phyloP scores from a whole-genome alignment of 2,797 vertebrate genomes.

The Acestrorhynchus altus region DNA sequence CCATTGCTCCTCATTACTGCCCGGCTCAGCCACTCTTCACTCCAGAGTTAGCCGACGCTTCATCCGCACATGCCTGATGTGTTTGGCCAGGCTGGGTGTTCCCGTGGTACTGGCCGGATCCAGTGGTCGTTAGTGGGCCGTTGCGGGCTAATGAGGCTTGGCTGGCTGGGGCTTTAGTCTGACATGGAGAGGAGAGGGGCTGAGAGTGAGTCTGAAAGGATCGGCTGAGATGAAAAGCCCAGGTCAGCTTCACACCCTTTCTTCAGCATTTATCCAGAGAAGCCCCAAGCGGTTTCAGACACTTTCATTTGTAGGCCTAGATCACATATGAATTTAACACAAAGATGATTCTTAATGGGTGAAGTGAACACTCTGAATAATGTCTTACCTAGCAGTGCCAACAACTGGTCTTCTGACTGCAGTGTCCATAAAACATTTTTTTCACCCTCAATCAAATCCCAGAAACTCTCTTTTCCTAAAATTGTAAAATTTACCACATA shows the following conservation, averaged over 20 bases:
- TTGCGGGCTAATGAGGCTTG: slow-evolving; percentile 58
- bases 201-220: slow-evolving; percentile 16
- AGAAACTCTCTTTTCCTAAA: too few relatives aligned
- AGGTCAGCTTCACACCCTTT: not conserved
- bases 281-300: not conserved
- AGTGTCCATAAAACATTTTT: too few relatives aligned
- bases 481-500: too few relatives aligned
- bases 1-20: slow-evolving; percentile 80
- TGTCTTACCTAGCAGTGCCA: too few relatives aligned
- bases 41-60: not conserved
- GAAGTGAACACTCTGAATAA: too few relatives aligned
- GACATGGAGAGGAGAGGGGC: slow-evolving; percentile 3
- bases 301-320: not conserved
- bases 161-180: slow-evolving; percentile 27
- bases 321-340: too few relatives aligned
- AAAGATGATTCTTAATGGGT: too few relatives aligned
- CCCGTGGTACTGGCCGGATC: slow-evolving; percentile 29
- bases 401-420: too few relatives aligned
- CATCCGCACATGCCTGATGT: slow-evolving; percentile 30
- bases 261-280: not conserved
- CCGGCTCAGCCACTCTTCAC: slow-evolving; percentile 12
- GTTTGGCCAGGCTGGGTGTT: slow-evolving; percentile 48
- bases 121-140: slow-evolving; percentile 53
- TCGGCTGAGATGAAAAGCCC: slow-evolving; percentile 3
- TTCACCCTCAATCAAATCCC: too few relatives aligned